A percentile compares a stretch with the other conserved stretches of the same genome.
phyloP scores from a whole-genome alignment of 2,888 invertebrate genomes.

The Plagodis dolabraria region DNA sequence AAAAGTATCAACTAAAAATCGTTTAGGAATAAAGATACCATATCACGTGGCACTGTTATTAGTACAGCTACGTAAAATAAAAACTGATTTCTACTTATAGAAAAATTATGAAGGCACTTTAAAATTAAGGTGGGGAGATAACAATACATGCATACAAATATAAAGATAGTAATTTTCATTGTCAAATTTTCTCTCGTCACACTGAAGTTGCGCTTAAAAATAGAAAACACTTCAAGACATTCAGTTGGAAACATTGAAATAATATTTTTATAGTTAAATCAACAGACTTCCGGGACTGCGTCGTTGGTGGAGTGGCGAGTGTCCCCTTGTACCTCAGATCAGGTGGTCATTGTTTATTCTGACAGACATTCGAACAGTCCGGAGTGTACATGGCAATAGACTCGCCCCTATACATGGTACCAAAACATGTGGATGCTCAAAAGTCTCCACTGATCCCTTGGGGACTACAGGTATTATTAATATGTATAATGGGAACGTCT shows the following conservation, averaged over 20 bases:
- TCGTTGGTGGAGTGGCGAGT: no score
- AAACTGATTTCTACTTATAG: slow-evolving; percentile 56
- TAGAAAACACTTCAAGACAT: slow-evolving; percentile 64
- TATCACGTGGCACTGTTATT: slow-evolving; percentile 38
- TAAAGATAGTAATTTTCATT: slow-evolving; percentile 53
- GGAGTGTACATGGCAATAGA: no score
- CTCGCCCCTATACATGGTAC: no score
- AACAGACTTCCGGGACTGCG: slow-evolving; percentile 30
- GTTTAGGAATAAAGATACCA: slow-evolving; percentile 39
- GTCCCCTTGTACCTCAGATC: no score
- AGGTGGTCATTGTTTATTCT: no score
- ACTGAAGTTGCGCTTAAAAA: slow-evolving; percentile 80
- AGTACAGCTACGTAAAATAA: slow-evolving; percentile 55
- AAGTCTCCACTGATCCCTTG: no score
- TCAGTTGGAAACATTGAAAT: slow-evolving; percentile 65
- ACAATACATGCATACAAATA: slow-evolving; percentile 61
- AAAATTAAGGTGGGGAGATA: slow-evolving; percentile 70
- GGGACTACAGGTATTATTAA: no score
- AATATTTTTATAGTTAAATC: slow-evolving; percentile 71
- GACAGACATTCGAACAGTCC: no score
- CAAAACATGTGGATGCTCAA: no score
- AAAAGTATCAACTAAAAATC: slow-evolving; percentile 63
- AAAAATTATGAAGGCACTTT: slow-evolving; percentile 74
- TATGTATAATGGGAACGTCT: no score
- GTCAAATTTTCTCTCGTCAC: slow-evolving; percentile 78